Conservation (phyloP, 2,113 vertebrate genomes). For the Xiphophorus couchianus region DNA sequence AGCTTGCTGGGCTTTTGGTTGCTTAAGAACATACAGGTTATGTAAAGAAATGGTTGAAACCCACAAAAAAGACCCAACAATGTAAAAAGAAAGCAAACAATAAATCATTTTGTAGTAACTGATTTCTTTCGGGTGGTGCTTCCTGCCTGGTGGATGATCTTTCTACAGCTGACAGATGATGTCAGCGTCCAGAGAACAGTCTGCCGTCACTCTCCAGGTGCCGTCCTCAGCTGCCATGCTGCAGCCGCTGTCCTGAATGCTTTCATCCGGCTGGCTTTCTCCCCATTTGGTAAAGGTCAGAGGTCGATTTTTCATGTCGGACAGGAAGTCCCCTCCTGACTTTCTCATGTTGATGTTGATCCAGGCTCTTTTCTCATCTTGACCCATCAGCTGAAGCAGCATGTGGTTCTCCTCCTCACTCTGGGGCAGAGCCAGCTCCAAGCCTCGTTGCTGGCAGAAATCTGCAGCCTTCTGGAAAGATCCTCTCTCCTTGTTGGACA, state of each 20-base stretch:
- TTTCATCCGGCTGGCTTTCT: slow-evolving; percentile 34
- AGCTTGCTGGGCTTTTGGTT: too few relatives aligned
- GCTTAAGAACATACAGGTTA: too few relatives aligned
- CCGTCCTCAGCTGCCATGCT: slow-evolving; percentile 29
- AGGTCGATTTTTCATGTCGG: slow-evolving; percentile 24
- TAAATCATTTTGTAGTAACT: too few relatives aligned
- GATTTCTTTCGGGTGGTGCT: too few relatives aligned
- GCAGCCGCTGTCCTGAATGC: slow-evolving; percentile 31
- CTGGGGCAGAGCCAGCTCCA: slow-evolving; percentile 46
- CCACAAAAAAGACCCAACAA: too few relatives aligned
- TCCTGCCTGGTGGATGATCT: neutral
- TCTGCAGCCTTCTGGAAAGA: slow-evolving; percentile 23
- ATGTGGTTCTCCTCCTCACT: slow-evolving; percentile 29
- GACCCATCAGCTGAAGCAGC: slow-evolving; percentile 20
- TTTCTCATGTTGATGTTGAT: slow-evolving; percentile 32
- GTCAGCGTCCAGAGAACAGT: slow-evolving; percentile 30
- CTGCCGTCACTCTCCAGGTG: slow-evolving; percentile 7
- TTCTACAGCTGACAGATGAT: slow-evolving; percentile 47
- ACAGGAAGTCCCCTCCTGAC: slow-evolving; percentile 19
- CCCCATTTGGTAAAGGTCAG: slow-evolving; percentile 49
- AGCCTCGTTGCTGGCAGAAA: slow-evolving; percentile 30
- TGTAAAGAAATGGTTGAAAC: too few relatives aligned
- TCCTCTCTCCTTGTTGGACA: slow-evolving; percentile 37
- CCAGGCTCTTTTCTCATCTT: slow-evolving; percentile 20
- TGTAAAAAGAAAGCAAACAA: too few relatives aligned